A percentile compares a stretch with the other conserved stretches of the same genome.
Evolutionary conservation across 2,113 vertebrate species (phyloP).

Genomic region (Apistogramma diplotaenia): DNA sequence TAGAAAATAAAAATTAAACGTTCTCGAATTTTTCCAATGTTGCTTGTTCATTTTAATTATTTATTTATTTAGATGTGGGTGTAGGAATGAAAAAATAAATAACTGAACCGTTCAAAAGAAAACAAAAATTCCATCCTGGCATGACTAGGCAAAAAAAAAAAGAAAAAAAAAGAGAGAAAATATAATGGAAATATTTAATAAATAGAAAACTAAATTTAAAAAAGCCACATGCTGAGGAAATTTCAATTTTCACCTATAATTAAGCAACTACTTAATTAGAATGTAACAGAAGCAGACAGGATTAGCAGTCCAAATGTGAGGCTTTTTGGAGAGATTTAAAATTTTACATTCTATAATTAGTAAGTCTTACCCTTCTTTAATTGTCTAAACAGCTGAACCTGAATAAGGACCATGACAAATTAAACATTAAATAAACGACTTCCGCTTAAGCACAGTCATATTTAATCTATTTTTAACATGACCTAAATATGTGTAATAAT

Average conservation of each 20-base stretch:
- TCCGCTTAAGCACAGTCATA: neutral
- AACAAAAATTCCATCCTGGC: neutral
- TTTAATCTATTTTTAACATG: slow-evolving; percentile 26
- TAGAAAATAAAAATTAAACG: neutral
- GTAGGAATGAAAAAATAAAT: neutral
- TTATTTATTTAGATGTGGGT: too few species aligned
- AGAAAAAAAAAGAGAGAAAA: neutral
- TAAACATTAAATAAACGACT: slow-evolving; percentile 54
- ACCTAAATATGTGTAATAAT: neutral
- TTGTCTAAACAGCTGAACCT: slow-evolving; percentile 39
- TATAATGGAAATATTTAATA: neutral
- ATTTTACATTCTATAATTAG: slow-evolving; percentile 28
- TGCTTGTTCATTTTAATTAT: too few species aligned
- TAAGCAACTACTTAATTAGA: neutral
- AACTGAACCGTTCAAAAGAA: neutral
- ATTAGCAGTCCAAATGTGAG: neutral
- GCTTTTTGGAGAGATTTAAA: neutral
- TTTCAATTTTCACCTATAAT: neutral
- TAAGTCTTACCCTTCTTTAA: slow-evolving; percentile 24
- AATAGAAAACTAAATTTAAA: neutral
- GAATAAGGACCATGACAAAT: slow-evolving; percentile 57
- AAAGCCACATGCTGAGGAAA: neutral
- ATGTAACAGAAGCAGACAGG: neutral
- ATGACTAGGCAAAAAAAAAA: neutral
- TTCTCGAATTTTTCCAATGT: neutral